phyloP scores from a whole-genome alignment of 2,888 invertebrate species.

The Calameuta pallipes region DNA sequence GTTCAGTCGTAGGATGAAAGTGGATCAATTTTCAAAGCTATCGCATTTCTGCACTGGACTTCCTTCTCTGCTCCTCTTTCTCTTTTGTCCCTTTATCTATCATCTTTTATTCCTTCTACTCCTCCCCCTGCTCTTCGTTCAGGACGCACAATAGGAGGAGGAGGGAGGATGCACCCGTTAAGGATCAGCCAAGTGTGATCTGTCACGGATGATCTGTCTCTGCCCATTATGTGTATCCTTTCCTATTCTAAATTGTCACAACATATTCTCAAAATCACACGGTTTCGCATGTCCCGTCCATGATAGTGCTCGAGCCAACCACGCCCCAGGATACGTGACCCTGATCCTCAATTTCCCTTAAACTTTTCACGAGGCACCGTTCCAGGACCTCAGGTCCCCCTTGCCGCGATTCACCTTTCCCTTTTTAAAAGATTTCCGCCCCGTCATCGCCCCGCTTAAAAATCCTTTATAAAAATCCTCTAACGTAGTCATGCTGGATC shows the following conservation, averaged over 20 bases:
- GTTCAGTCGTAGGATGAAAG: constrained; percentile 23
- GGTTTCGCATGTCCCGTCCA: background rate
- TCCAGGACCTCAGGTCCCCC: constrained; percentile 16
- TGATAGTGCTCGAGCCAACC: background rate
- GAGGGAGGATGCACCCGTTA: background rate
- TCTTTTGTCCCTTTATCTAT: background rate
- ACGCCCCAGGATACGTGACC: background rate
- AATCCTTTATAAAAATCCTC: background rate
- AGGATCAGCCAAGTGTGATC: constrained; percentile 41
- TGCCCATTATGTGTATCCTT: background rate
- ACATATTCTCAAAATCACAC: background rate
- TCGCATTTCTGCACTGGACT: constrained; percentile 45
- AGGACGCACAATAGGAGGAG: constrained; percentile 27
- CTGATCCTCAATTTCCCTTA: background rate
- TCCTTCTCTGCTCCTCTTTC: background rate
- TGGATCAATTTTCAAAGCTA: constrained; percentile 48
- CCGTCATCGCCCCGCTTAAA: constrained; percentile 12
- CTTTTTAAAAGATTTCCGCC: constrained; percentile 8
- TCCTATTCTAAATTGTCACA: constrained; percentile 1
- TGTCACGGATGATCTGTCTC: constrained; percentile 42
- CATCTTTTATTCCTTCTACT: background rate
- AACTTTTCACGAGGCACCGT: constrained; percentile 19
- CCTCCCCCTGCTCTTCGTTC: background rate
- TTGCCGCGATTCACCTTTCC: constrained; percentile 15
- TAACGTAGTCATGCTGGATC: constrained; percentile 4